Evolutionary conservation across 2,113 vertebrate species (phyloP), one percentile per base, ranked within the genome.

Genomic region (Cynoglossus semilaevis): DNA sequence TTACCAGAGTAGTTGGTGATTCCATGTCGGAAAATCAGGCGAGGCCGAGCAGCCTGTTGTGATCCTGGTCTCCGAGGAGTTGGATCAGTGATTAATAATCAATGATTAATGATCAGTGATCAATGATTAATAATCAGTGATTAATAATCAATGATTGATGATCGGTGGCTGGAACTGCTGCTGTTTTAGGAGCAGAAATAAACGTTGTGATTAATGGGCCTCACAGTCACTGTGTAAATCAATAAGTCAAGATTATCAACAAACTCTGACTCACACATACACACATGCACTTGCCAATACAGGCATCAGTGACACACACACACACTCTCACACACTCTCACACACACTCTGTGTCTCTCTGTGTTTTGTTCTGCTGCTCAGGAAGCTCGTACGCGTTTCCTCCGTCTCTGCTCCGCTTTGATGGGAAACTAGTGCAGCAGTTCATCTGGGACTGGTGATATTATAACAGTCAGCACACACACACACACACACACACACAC

Each of bases 401-500:
- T 72, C 57, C 58, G 54, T 64, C 51, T 12, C 54, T 72, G 59
- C 53, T 72, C 58, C 8, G 58, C 79, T 85, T 80, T 83, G 70
- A 81, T 84, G 76, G 76, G 72, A 58, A 78, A 80, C 58, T 83
- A 67, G 62, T 80, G 71, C 76, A 76, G 79, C 70, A 68, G 67
- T 76, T 62, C 70, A 80, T 78, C 72, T 76, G 73, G 65, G 67
- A 77, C 54, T 64, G 81, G 84, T 77, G 81, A 85, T 85, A 85
- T 78, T 84, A 76, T 57, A 84, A 70, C 48, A 58, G 16, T 47
- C 0, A 51, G 63, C 61, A 48, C 41, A 53, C 41, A 40, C 19
- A 45, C 55, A 15, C 37, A 72, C 17, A 40, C 35, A 34, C 63
- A 47, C 36, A 42, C 48, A 72, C 22, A 41, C 40, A 42, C 61